Percentiles rank a stretch among this genome's conserved stretches.
Conservation (phyloP, 2,797 vertebrate genomes). For the Gallirallus australis region DNA sequence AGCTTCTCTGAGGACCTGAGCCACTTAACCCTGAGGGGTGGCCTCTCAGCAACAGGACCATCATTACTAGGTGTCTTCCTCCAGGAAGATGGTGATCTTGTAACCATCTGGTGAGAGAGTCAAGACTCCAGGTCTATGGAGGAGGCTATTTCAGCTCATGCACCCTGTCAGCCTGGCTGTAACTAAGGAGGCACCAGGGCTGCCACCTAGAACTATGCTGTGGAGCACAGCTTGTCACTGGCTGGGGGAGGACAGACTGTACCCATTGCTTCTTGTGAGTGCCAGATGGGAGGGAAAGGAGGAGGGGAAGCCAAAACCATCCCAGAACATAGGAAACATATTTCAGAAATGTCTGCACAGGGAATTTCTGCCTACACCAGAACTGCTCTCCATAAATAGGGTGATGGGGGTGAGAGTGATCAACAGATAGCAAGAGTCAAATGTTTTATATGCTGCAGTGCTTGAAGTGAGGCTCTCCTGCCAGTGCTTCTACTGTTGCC, state of each 20-base stretch:
- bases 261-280: not conserved
- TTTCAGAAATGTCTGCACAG: not conserved
- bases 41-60: not conserved
- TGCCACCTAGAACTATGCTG: rapidly evolving
- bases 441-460: not conserved
- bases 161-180: rapidly evolving
- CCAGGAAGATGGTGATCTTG: not conserved
- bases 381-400: not conserved
- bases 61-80: rapidly evolving
- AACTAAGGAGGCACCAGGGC: rapidly evolving
- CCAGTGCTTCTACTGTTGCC: no score
- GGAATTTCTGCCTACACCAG: not conserved
- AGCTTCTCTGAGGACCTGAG: not conserved
- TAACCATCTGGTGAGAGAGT: not conserved
- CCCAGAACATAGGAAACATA: not conserved
- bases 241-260: not conserved
- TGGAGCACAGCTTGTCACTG: not conserved
- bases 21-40: rapidly evolving
- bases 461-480: not conserved
- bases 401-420: rapidly evolving
- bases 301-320: not conserved
- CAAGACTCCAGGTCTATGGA: not conserved
- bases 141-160: rapidly evolving
- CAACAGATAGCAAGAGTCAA: not conserved
- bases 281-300: not conserved